phyloP scores from a whole-genome alignment of 2,797 vertebrate genomes.

The Bradypodion ventrale region DNA sequence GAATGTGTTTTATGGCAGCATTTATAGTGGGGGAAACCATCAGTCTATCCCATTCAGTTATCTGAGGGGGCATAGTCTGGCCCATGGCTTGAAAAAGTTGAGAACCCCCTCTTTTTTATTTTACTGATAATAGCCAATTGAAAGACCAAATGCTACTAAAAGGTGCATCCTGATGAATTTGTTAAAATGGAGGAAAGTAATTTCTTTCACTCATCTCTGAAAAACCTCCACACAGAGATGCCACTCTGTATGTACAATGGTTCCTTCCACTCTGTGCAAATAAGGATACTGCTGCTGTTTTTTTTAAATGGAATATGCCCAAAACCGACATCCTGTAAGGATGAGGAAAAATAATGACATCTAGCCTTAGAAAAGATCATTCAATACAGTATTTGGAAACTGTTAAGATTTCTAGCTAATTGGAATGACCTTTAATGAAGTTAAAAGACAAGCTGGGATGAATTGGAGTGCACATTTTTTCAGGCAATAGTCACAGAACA shows the following conservation, averaged over 20 bases:
- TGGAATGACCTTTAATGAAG: too few species aligned
- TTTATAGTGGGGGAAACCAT: too few species aligned
- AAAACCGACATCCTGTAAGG: neutral
- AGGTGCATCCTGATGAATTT: neutral
- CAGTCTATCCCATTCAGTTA: too few species aligned
- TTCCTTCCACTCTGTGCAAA: neutral
- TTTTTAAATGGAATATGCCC: neutral
- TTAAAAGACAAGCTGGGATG: too few species aligned
- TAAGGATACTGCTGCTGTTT: neutral
- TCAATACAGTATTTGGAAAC: neutral
- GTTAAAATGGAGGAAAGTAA: neutral
- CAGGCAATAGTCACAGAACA: too few species aligned
- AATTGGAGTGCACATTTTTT: too few species aligned
- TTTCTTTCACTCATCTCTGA: neutral
- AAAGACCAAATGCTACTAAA: neutral
- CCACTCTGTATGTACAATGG: neutral
- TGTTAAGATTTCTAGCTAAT: neutral
- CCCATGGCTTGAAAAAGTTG: too few species aligned
- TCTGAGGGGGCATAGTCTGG: too few species aligned
- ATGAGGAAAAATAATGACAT: neutral
- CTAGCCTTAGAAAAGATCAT: neutral
- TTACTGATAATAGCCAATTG: neutral
- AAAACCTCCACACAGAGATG: neutral
- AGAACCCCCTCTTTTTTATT: neutral
- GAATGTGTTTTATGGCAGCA: too few species aligned